These are phyloP conservation scores for Chinchilla lanigera DNA, from an alignment of 2,113 vertebrate genomes.

Conservation along the genomic window DNA sequence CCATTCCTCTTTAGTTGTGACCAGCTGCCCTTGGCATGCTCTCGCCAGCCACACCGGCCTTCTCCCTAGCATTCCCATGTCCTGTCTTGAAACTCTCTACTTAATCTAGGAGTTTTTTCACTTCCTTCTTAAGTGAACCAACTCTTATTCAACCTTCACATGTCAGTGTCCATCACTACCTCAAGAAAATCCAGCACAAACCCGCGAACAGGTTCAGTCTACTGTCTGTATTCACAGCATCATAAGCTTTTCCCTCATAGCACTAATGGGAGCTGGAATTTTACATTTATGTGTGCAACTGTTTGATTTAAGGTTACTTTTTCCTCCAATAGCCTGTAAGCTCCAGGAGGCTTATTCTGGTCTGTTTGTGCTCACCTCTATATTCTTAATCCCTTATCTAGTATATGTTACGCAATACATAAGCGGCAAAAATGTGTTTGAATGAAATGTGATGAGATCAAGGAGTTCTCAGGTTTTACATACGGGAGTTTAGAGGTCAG, in stretches of 20 bases:
- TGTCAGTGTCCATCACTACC: neutral
- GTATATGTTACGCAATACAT: neutral
- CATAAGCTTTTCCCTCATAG: neutral
- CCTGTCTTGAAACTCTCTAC: neutral
- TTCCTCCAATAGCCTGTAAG: neutral
- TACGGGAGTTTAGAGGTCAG: neutral
- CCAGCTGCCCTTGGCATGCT: too few relatives aligned
- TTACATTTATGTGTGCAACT: neutral
- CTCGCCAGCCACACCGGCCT: neutral
- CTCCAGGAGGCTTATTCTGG: neutral
- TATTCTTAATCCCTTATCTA: neutral
- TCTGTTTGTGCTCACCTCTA: neutral
- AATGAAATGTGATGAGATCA: neutral
- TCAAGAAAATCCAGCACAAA: slow-evolving; percentile 23
- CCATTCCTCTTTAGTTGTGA: neutral
- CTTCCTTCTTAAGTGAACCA: slow-evolving; percentile 25
- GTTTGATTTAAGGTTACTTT: neutral
- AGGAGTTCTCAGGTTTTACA: neutral
- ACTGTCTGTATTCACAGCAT: neutral
- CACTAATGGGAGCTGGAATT: neutral
- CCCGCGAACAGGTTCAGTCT: neutral
- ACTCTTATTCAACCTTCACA: neutral
- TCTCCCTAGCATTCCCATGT: neutral
- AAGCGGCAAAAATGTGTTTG: neutral
- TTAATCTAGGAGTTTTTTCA: neutral